These are phyloP conservation scores for Procapra przewalskii DNA, from an alignment of 2,113 vertebrate genomes.

Conservation along the genomic window DNA sequence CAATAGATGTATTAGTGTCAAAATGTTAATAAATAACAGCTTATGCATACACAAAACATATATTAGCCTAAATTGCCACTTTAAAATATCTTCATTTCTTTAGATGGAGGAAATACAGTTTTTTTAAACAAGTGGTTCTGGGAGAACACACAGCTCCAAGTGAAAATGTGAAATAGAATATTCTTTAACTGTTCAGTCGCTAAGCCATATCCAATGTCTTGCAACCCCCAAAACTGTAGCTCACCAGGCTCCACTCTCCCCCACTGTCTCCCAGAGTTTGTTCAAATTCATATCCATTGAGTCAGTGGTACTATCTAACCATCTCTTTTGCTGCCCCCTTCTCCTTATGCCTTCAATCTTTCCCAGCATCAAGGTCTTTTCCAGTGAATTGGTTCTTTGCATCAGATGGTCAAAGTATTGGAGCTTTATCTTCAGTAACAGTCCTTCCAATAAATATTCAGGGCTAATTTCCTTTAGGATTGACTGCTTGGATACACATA, in stretches of 20 bases:
- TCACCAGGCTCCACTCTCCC: neutral
- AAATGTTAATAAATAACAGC: neutral
- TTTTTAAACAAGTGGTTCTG: neutral
- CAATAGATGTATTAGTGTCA: neutral
- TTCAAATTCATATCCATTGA: neutral
- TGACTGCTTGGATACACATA: neutral
- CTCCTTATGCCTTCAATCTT: neutral
- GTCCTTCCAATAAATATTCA: neutral
- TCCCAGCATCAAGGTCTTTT: neutral
- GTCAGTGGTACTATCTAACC: neutral
- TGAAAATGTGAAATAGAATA: neutral
- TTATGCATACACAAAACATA: neutral
- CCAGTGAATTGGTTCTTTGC: neutral
- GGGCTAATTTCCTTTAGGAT: neutral
- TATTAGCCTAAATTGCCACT: neutral
- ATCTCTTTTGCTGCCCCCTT: neutral
- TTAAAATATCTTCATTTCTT: neutral
- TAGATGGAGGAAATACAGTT: neutral
- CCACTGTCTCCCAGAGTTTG: neutral
- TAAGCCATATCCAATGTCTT: rapidly evolving
- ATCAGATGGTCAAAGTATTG: neutral
- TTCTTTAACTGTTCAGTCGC: neutral
- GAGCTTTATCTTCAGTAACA: neutral
- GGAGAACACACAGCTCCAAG: neutral
- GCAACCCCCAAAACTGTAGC: neutral